phyloP scores from a whole-genome alignment of 1,140 invertebrate genomes.

The Cepaea nemoralis region DNA sequence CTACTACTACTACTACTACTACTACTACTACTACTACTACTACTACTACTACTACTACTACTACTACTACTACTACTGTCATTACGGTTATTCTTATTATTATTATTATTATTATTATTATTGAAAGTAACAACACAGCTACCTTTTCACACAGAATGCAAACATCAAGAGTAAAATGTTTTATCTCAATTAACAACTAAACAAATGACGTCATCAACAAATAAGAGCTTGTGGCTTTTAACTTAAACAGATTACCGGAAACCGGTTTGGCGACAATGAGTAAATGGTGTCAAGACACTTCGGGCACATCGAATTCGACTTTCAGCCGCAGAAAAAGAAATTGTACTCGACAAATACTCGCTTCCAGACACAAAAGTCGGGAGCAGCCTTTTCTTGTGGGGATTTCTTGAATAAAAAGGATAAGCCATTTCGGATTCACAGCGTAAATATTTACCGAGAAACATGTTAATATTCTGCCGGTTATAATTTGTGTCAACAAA shows the following conservation, averaged over 20 bases:
- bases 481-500: background rate
- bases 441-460: background rate
- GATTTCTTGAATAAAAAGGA: background rate
- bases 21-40: too few relatives aligned
- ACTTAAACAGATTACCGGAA: background rate
- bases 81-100: too few relatives aligned
- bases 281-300: background rate
- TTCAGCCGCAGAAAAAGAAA: background rate
- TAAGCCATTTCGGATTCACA: background rate
- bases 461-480: background rate
- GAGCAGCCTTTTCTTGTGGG: background rate
- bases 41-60: too few relatives aligned
- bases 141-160: too few relatives aligned
- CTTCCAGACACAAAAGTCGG: background rate
- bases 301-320: background rate
- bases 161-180: too few relatives aligned
- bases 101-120: too few relatives aligned
- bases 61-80: too few relatives aligned
- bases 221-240: background rate
- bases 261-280: background rate
- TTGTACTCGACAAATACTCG: slow-evolving; percentile 1
- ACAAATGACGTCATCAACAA: too few relatives aligned
- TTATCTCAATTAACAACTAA: too few relatives aligned
- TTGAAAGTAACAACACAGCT: too few relatives aligned
- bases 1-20: too few relatives aligned